Evolutionary conservation across 2,888 invertebrate species (phyloP).

Genomic region (Volucella bombylans): DNA sequence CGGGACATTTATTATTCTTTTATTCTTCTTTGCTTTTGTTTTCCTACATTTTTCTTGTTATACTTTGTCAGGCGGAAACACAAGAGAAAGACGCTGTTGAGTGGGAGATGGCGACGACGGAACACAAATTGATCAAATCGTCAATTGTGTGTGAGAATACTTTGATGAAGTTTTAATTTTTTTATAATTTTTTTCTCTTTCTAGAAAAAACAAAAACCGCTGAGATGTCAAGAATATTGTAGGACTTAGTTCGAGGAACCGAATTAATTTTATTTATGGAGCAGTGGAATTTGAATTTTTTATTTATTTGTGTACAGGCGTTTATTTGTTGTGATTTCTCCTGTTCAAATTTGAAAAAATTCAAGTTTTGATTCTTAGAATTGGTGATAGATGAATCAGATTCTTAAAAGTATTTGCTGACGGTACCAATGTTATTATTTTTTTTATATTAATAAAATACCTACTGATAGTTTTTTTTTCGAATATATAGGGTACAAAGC

Average conservation of each 20-base stretch:
- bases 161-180: conserved; percentile 28
- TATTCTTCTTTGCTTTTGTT: conserved; percentile 12
- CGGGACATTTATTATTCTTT: conserved; percentile 50
- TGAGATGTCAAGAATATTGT: conserved; percentile 13
- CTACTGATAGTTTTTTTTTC: too few relatives aligned
- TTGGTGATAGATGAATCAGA: not conserved
- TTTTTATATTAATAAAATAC: too few relatives aligned
- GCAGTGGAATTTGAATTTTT: conserved; percentile 17
- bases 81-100: conserved; percentile 3
- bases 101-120: not conserved
- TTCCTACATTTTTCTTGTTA: conserved; percentile 25
- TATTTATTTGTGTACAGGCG: not conserved
- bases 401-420: not conserved
- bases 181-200: conserved; percentile 10
- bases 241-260: conserved; percentile 34
- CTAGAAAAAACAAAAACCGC: not conserved
- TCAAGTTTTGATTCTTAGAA: not conserved
- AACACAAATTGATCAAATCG: conserved; percentile 31
- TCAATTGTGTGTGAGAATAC: conserved; percentile 39
- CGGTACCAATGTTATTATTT: too few relatives aligned
- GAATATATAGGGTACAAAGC: too few relatives aligned
- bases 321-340: conserved; percentile 17
- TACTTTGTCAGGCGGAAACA: not conserved
- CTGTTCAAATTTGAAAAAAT: not conserved
- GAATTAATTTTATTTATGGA: conserved; percentile 55